These are phyloP conservation scores for Tetrao urogallus DNA, from an alignment of 2,113 vertebrate genomes.

Conservation along the genomic window DNA sequence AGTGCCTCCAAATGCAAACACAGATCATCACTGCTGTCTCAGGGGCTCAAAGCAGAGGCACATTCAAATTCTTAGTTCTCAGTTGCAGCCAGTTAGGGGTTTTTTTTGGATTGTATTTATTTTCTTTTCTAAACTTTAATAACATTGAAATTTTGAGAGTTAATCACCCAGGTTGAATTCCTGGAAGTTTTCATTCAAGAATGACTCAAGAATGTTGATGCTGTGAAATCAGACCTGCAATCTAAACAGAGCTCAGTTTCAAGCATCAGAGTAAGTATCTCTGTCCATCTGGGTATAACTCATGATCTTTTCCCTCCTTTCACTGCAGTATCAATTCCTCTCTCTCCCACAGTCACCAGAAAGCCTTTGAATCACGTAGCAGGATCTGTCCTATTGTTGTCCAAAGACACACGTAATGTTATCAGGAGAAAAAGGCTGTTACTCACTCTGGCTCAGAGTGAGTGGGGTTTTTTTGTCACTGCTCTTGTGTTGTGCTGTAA, in stretches of 20 bases:
- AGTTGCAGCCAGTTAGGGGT: neutral
- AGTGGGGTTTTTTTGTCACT: neutral
- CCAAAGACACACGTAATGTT: neutral
- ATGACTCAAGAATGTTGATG: neutral
- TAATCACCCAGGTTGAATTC: neutral
- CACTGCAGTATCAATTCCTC: fast-evolving
- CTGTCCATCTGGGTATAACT: neutral
- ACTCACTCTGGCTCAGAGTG: neutral
- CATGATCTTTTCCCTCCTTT: neutral
- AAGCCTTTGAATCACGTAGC: neutral
- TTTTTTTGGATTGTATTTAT: neutral
- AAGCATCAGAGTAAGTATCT: neutral
- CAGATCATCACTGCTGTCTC: neutral
- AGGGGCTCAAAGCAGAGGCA: neutral
- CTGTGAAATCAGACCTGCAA: neutral
- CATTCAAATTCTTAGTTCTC: neutral
- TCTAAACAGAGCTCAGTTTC: neutral
- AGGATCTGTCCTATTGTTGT: neutral
- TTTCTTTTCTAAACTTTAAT: neutral
- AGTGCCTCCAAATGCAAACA: neutral
- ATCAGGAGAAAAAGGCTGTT: neutral
- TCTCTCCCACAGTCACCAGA: neutral
- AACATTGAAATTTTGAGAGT: neutral
- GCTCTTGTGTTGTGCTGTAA: neutral
- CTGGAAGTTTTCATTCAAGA: neutral